These are phyloP conservation scores for Drosophila parabipectinata DNA, from an alignment of 1,140 invertebrate genomes.

Conservation along the genomic window DNA sequence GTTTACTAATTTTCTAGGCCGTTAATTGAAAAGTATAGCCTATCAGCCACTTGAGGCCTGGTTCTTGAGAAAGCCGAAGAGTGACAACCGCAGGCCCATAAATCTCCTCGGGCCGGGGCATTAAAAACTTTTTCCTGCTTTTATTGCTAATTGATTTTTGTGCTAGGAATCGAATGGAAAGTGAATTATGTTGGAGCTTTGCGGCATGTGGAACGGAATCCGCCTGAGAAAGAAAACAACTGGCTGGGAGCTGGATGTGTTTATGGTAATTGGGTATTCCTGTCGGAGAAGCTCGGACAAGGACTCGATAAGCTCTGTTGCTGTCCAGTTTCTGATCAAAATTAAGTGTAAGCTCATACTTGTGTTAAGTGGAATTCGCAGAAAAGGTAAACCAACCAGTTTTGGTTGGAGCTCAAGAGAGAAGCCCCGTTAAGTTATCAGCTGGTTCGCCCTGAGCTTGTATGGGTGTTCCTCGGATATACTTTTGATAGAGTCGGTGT, in stretches of 20 bases:
- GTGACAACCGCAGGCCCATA: conserved; percentile 40
- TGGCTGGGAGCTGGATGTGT: conserved; percentile 2
- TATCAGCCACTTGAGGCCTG: conserved; percentile 27
- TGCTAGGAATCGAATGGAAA: conserved; percentile 16
- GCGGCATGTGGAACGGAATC: conserved; percentile 15
- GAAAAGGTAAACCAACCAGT: conserved; percentile 66
- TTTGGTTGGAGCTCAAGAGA: conserved; percentile 36
- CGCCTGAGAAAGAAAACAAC: conserved; percentile 28
- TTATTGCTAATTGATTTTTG: conserved; percentile 55
- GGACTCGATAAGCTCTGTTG: no score
- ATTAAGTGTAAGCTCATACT: no score
- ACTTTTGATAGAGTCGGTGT: conserved; percentile 8
- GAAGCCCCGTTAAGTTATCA: conserved; percentile 63
- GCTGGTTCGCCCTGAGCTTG: conserved; percentile 21
- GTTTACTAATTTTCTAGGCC: conserved; percentile 13
- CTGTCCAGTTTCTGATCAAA: no score
- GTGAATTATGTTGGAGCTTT: conserved; percentile 17
- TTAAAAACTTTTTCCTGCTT: conserved; percentile 57
- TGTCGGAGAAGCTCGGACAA: conserved; percentile 6
- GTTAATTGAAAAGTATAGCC: conserved; percentile 39
- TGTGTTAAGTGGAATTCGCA: conserved; percentile 38
- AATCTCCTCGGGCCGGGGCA: conserved; percentile 50
- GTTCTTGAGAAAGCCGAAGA: conserved; percentile 46
- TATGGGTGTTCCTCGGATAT: conserved; percentile 6
- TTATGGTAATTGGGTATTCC: conserved; percentile 9